Evolutionary conservation across 2,888 invertebrate species (phyloP), one percentile per base, ranked within the genome.

Genomic region (Danaus chrysippus): DNA sequence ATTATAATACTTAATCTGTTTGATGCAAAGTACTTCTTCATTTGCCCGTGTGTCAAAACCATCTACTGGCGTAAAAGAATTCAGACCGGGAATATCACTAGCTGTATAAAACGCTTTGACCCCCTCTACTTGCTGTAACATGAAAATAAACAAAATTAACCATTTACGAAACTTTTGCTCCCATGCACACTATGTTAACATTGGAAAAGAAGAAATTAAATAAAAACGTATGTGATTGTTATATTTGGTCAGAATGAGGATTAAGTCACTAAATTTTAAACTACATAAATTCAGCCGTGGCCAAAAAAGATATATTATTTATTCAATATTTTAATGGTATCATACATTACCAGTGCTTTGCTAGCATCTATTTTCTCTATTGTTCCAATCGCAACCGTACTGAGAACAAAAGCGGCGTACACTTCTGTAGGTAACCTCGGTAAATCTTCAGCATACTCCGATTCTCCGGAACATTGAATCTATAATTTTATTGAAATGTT

Each of bases 1-100:
- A 42, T 94, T 93, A 62, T 93, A 93, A 76, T 92, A 94, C 56
- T 86, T 78, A 0, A 95, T 88, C 19, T 82, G 77, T n/a, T 91
- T 92, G 65, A 84, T 86, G 58, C 88, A 92, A 58, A 93, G 86
- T 11, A 93, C 75, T 76, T 91, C 89, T 75, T 92, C 92, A 3
- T 81, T 76, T 0, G 56, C 10, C 15, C 15, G 10, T 10, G 10
- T 49, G 17, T 49, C 11, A 49, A 11, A 9, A 11, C 17, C 10
- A 3, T 49, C 15, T 9, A 10, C 10, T 9, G 68, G 71, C 11
- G 90, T 77, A 70, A 92, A 93, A 44, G 82, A 81, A 78, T 96
- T 96, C 52, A 77, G 78, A 0, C 95, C 95, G 0, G 95, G 95
- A 62, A 96, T 92, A 71, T 95, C 94, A 75, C 93, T 92, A n/a